phyloP scores from a whole-genome alignment of 2,797 vertebrate genomes.

The Neosilurus hyrtlii region DNA sequence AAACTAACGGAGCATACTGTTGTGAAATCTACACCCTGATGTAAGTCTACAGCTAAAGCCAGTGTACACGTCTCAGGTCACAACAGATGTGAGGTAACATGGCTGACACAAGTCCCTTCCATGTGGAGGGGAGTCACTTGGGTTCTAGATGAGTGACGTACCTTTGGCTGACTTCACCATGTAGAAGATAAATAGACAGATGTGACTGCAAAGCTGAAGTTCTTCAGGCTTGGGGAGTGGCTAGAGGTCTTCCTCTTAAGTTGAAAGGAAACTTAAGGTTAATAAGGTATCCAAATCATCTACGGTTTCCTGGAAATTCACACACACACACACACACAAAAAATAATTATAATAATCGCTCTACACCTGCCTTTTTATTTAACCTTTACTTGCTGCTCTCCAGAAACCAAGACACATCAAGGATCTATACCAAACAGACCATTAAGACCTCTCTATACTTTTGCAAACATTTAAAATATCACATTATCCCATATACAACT shows the following conservation, averaged over 20 bases:
- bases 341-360: too few species aligned
- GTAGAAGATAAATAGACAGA: conserved; percentile 51
- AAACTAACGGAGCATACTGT: background rate
- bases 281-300: conserved; percentile 36
- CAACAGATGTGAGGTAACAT: conserved; percentile 31
- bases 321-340: conserved; percentile 21
- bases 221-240: conserved; percentile 24
- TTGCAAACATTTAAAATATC: background rate
- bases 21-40: conserved; percentile 15
- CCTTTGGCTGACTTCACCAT: conserved; percentile 53
- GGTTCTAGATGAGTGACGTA: conserved; percentile 46
- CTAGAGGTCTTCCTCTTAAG: conserved; percentile 49
- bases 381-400: background rate
- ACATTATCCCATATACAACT: background rate
- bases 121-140: conserved; percentile 6
- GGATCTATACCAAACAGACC: background rate
- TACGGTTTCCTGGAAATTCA: conserved; percentile 18
- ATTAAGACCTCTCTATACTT: background rate
- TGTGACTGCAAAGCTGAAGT: conserved; percentile 41
- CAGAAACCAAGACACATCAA: conserved; percentile 1
- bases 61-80: conserved; percentile 13
- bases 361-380: conserved; percentile 27
- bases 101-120: conserved; percentile 41
- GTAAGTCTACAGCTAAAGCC: conserved; percentile 4
- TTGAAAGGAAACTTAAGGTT: conserved; percentile 46